Evolutionary conservation across 2,888 invertebrate genomes (phyloP).

Genomic region (Branchellion lobata): DNA sequence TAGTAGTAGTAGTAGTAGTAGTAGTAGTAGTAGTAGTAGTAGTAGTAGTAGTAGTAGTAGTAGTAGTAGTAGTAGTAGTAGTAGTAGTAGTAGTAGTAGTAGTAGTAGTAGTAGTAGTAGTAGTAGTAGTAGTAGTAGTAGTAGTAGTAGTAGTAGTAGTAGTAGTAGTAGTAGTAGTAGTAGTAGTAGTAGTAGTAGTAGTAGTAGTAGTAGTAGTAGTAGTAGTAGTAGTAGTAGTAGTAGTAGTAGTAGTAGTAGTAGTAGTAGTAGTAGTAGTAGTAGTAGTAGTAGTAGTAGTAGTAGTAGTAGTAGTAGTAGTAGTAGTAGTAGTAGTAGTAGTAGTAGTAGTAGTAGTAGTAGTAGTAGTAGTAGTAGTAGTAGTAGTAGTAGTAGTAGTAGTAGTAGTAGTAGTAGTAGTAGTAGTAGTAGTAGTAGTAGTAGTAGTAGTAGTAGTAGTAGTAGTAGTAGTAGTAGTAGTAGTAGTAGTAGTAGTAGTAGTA

Average conservation of each 20-base stretch:
- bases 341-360: not conserved
- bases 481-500: not conserved
- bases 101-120: constrained; percentile 29
- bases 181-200: constrained; percentile 6
- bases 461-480: constrained; percentile 1
- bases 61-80: not conserved
- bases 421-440: not conserved
- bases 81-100: constrained; percentile 7
- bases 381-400: not conserved
- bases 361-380: not conserved
- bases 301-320: constrained; percentile 15
- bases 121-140: constrained; percentile 8
- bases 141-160: constrained; percentile 19
- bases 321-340: constrained; percentile 15
- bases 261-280: constrained; percentile 19
- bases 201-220: not conserved
- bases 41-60: not conserved
- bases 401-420: constrained; percentile 1
- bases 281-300: constrained; percentile 17
- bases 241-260: not conserved
- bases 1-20: not conserved
- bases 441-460: constrained; percentile 2
- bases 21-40: not conserved
- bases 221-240: not conserved
- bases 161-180: not conserved